Evolutionary conservation across 1,140 invertebrate genomes (phyloP), one percentile per base, ranked within the genome.

Genomic region (Hylaeus volcanicus): DNA sequence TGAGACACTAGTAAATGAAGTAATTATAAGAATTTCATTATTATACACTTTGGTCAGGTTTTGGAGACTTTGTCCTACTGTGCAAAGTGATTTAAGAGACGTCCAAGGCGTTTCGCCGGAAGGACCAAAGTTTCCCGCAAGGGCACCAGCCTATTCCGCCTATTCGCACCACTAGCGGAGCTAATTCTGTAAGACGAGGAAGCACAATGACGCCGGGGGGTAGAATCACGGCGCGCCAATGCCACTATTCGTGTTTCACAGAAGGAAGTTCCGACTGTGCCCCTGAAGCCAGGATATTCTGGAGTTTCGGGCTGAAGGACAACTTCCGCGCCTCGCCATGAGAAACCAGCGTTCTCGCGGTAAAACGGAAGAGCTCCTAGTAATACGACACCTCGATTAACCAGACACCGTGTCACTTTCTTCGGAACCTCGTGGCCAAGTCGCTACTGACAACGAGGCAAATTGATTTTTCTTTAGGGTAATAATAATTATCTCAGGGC

Each of bases 41-140:
- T 45, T 41, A 71, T 56, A 58, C 15, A 43, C 53, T 51, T 8
- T 15, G 48, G n/a, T 37, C 37, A 6, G 0, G 14, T 41, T 2
- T 9, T 37, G 4, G 5, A 5, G 12, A 15, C 15, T 1, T 5
- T 15, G 15, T 58, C 56, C 11, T 6, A 58, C 6, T 9, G 26
- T 5, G 61, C 45, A 61, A 72, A 58, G 51, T 83, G 87, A 89
- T 89, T 88, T 86, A 86, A 72, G 80, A 55, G 79, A 86, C 78
- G 53, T 74, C 53, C 74, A 65, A 68, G 72, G 70, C 65, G 48
- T 72, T n/a, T 81, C 41, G 5, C 72, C 81, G 86, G 84, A 88
- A 88, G 63, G 37, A 56, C 14, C 56, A 72, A 84, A 88, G 83
- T 86, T 79, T 81, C 76, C 45, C 71, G 75, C 64, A 56, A 64